Base-by-base conservation (phyloP, 2,113 vertebrate species). In the Ptilonorhynchus violaceus region DNA sequence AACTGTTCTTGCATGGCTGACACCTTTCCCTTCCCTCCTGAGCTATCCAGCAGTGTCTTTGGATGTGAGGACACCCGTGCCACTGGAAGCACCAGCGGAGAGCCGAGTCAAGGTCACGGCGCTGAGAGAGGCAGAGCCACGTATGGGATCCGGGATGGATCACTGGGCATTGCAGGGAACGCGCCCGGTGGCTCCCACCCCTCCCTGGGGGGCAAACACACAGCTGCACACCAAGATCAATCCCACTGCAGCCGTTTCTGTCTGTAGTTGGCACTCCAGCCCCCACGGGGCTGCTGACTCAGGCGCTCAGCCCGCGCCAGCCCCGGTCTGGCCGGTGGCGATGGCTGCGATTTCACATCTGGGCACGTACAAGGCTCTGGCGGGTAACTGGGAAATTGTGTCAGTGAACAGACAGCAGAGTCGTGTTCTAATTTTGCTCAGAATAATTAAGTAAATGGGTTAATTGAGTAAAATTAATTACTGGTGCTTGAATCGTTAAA, bases 291-390 rank as follows among this genome's bases (percentile, higher is more conserved):
- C 66, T 87, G 56, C 63, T 93, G 75, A 73, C 67, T 90, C 75
- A 52, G n/a, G 68, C 0, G 0, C 46, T 59, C 28, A 25, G 27
- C 10, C 22, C 0, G 1, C 0, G 0, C 33, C 50, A 79, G 55
- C 52, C 74, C 12, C 1, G 50, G 42, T 23, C 73, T 68, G 69
- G 22, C 42, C 5, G 1, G 49, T 67, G 76, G 50, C 9, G 6
- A 52, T 30, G 56, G 15, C 52, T 74, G 47, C 1, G 1, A 46
- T 31, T 75, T 75, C 70, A 63, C 62, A 85, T 42, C 52, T 33
- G 35, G 66, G 44, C 90, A 75, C 0, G 0, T 28, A 79, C 30
- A 18, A 35, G 33, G 37, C 47, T 15, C 53, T 56, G 47, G 56
- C 50, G 72, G 37, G 47, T 10, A 49, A 31, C 33, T 42, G 42